phyloP scores from a whole-genome alignment of 2,888 invertebrate species.

The Orchesella flavescens region DNA sequence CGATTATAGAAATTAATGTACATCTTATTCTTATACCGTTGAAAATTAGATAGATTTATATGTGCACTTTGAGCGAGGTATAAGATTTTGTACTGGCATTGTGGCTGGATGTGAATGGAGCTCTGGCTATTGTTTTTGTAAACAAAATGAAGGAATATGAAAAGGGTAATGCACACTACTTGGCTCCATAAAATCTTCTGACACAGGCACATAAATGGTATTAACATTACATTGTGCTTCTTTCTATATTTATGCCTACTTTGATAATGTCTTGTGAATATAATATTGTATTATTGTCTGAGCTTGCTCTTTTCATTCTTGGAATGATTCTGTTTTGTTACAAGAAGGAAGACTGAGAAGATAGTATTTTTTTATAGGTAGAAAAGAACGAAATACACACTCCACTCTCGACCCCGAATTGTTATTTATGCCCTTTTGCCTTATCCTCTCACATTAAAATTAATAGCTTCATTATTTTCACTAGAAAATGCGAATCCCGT shows the following conservation, averaged over 20 bases:
- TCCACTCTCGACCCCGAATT: constrained; percentile 34
- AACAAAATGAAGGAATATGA: too few species aligned
- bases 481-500: constrained; percentile 19
- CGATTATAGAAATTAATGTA: constrained; percentile 39
- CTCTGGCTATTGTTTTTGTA: too few species aligned
- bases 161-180: constrained; percentile 22
- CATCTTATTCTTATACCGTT: neutral
- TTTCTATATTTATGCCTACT: too few species aligned
- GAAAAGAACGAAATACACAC: neutral
- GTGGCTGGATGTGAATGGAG: too few species aligned
- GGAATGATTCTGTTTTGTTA: neutral
- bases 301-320: neutral
- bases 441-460: constrained; percentile 57
- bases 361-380: neutral
- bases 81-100: too few species aligned
- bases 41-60: too few species aligned
- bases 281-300: too few species aligned
- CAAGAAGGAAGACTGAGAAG: neutral
- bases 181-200: neutral
- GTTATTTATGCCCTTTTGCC: constrained; percentile 47
- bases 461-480: constrained; percentile 60
- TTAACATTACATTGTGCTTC: neutral
- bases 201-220: constrained; percentile 2
- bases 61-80: too few species aligned
- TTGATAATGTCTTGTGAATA: too few species aligned